Evolutionary conservation across 2,888 invertebrate species (phyloP).

Genomic region (Micropterix aruncella): DNA sequence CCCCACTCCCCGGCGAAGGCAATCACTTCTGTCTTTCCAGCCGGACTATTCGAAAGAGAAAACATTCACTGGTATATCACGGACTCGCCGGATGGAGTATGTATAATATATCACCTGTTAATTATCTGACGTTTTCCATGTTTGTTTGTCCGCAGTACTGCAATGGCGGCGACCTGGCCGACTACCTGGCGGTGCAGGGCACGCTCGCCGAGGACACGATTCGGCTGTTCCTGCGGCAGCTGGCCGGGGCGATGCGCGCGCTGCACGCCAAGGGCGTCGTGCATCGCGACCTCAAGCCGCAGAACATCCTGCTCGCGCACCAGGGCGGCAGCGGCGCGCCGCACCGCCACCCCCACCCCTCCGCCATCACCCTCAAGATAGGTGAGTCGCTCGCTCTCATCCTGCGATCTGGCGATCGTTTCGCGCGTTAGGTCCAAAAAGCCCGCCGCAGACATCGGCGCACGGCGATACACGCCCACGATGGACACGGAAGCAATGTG

Average conservation of each 20-base stretch:
- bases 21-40: no score
- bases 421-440: no score
- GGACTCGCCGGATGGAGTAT: neutral
- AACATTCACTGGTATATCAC: no score
- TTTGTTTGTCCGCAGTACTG: conserved; percentile 63
- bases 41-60: no score
- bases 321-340: conserved; percentile 49
- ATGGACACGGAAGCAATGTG: no score
- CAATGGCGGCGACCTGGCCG: conserved; percentile 97
- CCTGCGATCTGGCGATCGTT: no score
- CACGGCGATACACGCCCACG: no score
- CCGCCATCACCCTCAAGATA: conserved; percentile 88
- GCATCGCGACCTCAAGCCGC: conserved; percentile 97
- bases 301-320: conserved; percentile 94
- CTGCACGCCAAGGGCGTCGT: conserved; percentile 96
- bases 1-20: no score
- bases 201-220: conserved; percentile 97
- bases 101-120: neutral
- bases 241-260: conserved; percentile 96
- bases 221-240: conserved; percentile 83
- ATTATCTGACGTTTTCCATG: conserved; percentile 14
- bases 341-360: conserved; percentile 51
- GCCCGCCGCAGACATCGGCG: no score
- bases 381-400: conserved; percentile 47
- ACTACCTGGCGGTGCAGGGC: conserved; percentile 88